phyloP scores from a whole-genome alignment of 64 coral and sea anemone species.

The Astreopora myriophthalma region DNA sequence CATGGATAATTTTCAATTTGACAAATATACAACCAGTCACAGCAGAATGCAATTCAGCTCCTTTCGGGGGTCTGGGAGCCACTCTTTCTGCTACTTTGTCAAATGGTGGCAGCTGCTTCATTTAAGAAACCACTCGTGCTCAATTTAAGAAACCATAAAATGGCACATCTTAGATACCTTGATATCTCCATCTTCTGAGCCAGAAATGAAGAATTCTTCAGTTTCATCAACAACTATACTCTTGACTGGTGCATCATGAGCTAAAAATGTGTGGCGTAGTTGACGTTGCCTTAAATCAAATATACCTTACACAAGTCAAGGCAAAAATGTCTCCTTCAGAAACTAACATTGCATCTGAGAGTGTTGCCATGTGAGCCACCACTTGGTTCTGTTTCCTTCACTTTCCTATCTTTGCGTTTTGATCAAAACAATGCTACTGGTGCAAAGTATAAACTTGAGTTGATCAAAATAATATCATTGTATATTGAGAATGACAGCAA shows the following conservation, averaged over 20 bases:
- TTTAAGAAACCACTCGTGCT: background rate
- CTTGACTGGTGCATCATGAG: slow-evolving; percentile 96
- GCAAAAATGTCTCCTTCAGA: background rate
- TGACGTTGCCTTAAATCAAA: slow-evolving; percentile 90
- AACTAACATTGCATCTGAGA: background rate
- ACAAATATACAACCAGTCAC: too few relatives aligned
- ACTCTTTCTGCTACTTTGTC: too few relatives aligned
- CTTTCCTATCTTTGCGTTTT: too few relatives aligned
- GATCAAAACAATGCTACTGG: too few relatives aligned
- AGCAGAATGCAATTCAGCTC: too few relatives aligned
- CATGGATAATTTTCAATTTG: too few relatives aligned
- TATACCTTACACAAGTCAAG: slow-evolving; percentile 73
- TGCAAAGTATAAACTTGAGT: too few relatives aligned
- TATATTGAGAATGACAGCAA: too few relatives aligned
- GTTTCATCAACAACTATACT: slow-evolving; percentile 93
- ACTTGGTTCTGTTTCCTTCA: background rate
- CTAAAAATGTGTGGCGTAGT: slow-evolving; percentile 89
- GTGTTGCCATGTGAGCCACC: too few relatives aligned
- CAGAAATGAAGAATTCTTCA: slow-evolving; percentile 96
- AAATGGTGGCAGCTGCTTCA: too few relatives aligned
- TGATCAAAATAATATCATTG: too few relatives aligned
- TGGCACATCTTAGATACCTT: slow-evolving; percentile 53
- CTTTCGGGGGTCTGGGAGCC: too few relatives aligned
- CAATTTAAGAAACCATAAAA: background rate
- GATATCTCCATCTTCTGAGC: slow-evolving; percentile 97